A percentile compares a stretch with the other conserved stretches of the same genome.
These are phyloP conservation scores for Acrobasis repandana DNA, from an alignment of 2,888 invertebrate species.

Conservation along the genomic window DNA sequence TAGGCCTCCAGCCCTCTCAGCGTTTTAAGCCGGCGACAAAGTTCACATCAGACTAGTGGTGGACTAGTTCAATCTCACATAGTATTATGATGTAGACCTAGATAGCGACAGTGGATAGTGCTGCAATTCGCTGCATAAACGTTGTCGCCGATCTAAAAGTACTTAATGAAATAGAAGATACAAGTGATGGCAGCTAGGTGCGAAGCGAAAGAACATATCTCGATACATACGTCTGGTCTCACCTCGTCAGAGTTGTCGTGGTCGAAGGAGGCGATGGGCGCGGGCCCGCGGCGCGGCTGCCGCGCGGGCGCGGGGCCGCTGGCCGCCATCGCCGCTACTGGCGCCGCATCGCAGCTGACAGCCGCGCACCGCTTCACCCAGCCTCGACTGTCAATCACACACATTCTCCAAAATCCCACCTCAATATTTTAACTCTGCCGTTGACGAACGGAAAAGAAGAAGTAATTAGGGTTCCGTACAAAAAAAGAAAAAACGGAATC, in stretches of 20 bases:
- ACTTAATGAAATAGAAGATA: not conserved
- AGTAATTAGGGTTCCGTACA: too few relatives aligned
- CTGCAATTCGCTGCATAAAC: too few relatives aligned
- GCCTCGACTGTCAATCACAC: slow-evolving; percentile 6
- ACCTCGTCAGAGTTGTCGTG: slow-evolving; percentile 92
- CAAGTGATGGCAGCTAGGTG: slow-evolving; percentile 45
- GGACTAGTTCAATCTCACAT: too few relatives aligned
- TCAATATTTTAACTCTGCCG: not conserved
- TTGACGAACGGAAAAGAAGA: not conserved
- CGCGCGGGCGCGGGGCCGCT: slow-evolving; percentile 57
- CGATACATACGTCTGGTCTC: slow-evolving; percentile 81
- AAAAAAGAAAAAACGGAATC: too few relatives aligned
- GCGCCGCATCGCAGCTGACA: slow-evolving; percentile 31
- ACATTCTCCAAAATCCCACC: not conserved
- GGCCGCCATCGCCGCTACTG: slow-evolving; percentile 49
- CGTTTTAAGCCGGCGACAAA: too few relatives aligned
- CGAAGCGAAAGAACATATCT: slow-evolving; percentile 49
- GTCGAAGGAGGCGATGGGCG: slow-evolving; percentile 97
- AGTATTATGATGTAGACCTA: too few relatives aligned
- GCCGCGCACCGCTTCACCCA: slow-evolving; percentile 25
- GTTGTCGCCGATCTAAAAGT: not conserved
- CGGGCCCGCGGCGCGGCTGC: slow-evolving; percentile 94
- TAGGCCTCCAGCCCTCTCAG: too few relatives aligned
- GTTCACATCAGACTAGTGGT: too few relatives aligned
- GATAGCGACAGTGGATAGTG: too few relatives aligned